Conservation (phyloP, 2,797 vertebrate genomes). For the Pelobates cultripes region DNA sequence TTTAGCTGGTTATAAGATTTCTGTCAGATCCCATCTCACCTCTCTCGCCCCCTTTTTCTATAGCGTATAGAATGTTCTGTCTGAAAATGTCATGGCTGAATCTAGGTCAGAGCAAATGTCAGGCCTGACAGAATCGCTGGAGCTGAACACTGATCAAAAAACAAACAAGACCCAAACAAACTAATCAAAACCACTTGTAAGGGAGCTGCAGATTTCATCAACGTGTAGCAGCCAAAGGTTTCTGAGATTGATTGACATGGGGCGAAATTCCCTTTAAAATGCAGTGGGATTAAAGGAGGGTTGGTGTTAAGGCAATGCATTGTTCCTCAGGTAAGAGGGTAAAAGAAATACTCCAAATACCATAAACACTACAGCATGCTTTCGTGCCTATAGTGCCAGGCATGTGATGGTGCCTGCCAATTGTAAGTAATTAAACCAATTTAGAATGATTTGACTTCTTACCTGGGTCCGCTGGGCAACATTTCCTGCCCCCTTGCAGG, state of each 20-base stretch:
- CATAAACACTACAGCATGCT: no score
- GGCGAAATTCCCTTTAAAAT: not conserved
- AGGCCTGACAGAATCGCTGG: slow-evolving; percentile 43
- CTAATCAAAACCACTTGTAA: slow-evolving; percentile 39
- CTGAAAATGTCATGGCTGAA: slow-evolving; percentile 40
- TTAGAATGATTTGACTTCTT: no score
- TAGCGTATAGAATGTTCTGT: slow-evolving; percentile 12
- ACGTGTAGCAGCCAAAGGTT: not conserved
- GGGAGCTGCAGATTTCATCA: not conserved
- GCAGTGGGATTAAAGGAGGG: not conserved
- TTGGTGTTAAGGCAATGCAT: not conserved
- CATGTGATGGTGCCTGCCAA: no score
- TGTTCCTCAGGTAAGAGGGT: not conserved
- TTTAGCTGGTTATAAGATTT: slow-evolving; percentile 36
- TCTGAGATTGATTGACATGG: not conserved
- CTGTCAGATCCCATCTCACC: slow-evolving; percentile 16
- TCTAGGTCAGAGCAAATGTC: slow-evolving; percentile 50
- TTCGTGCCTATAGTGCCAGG: no score
- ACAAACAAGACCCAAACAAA: slow-evolving; percentile 20
- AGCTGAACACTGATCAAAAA: slow-evolving; percentile 45
- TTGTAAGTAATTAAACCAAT: no score
- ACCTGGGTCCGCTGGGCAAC: no score
- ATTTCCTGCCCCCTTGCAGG: no score
- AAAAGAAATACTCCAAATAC: no score
- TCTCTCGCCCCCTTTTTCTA: slow-evolving; percentile 26